phyloP scores from a whole-genome alignment of 2,888 invertebrate genomes.

The Pachliopta kotzebuea region DNA sequence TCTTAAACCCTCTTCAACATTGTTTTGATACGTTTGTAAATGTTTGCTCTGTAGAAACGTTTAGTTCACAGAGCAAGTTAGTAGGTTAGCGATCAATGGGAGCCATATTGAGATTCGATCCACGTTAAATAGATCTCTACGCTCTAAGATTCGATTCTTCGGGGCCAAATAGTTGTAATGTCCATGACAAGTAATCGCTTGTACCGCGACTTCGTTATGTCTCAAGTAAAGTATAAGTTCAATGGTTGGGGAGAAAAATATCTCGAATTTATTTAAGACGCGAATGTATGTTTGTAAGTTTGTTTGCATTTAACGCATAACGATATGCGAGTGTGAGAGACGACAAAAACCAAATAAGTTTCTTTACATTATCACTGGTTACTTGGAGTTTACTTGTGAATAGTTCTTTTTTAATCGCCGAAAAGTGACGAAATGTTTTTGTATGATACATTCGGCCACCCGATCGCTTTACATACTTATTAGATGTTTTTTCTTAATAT shows the following conservation, averaged over 20 bases:
- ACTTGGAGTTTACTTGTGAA: conserved; percentile 5
- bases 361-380: conserved; percentile 21
- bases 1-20: conserved; percentile 5
- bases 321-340: conserved; percentile 18
- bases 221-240: conserved; percentile 29
- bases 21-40: conserved; percentile 2
- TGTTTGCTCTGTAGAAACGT: conserved; percentile 5
- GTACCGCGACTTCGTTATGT: conserved; percentile 14
- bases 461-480: conserved; percentile 31
- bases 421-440: conserved; percentile 7
- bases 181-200: conserved; percentile 73
- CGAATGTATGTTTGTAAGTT: conserved; percentile 22
- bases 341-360: conserved; percentile 27
- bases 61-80: conserved; percentile 39
- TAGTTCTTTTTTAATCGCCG: conserved; percentile 15
- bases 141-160: conserved; percentile 65
- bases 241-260: conserved; percentile 24
- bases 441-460: conserved; percentile 5
- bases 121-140: conserved; percentile 57
- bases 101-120: conserved; percentile 35
- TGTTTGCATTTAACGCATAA: conserved; percentile 30
- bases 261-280: conserved; percentile 25
- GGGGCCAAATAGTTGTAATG: conserved; percentile 76
- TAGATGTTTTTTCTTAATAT: conserved; percentile 33
- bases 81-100: conserved; percentile 51